Evolutionary conservation across 2,113 vertebrate species (phyloP).

Genomic region (Zapus hudsonius): DNA sequence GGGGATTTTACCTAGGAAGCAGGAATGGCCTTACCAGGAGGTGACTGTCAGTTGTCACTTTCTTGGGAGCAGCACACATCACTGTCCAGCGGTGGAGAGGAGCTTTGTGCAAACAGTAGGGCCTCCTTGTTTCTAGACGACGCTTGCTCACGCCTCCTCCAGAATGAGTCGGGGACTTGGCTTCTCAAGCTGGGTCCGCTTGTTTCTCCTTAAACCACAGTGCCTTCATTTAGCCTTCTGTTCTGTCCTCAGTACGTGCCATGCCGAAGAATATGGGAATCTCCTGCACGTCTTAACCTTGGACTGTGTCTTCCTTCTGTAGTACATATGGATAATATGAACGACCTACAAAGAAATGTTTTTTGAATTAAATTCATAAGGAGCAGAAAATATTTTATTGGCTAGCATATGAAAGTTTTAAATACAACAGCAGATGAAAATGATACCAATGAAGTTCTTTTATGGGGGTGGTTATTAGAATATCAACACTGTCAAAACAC

Average conservation of each 20-base stretch:
- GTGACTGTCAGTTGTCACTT: no score
- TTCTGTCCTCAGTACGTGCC: no score
- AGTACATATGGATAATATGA: not conserved
- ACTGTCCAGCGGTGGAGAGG: not conserved
- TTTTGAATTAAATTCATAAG: not conserved
- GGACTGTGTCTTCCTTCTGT: not conserved
- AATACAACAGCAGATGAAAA: not conserved
- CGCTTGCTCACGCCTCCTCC: no score
- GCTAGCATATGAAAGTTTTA: not conserved
- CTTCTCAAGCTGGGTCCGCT: not conserved
- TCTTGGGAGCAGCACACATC: not conserved
- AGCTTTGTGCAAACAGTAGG: rapidly evolving
- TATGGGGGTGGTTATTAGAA: not conserved
- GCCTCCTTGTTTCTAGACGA: not conserved
- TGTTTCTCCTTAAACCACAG: not conserved
- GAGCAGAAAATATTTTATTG: not conserved
- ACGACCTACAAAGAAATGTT: not conserved
- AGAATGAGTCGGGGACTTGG: not conserved
- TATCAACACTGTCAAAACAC: not conserved
- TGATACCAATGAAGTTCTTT: not conserved
- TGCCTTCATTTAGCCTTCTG: not conserved
- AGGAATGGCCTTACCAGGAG: not conserved
- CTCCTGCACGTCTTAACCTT: rapidly evolving
- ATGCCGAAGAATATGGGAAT: not conserved
- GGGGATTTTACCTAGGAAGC: not conserved